Conservation (phyloP, 2,888 invertebrate genomes). For the Cheilosia soror region DNA sequence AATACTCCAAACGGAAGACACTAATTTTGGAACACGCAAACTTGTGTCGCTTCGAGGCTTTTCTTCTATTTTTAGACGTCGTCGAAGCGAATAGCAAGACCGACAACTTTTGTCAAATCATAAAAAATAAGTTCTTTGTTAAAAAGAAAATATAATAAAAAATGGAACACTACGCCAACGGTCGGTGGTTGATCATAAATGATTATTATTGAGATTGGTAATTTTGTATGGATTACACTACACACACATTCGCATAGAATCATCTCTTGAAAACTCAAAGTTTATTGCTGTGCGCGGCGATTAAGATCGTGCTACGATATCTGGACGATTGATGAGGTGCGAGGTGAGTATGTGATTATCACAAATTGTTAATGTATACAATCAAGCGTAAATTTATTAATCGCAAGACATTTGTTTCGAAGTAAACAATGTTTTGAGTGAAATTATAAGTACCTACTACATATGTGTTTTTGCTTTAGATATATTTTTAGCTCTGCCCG, state of each 20-base stretch:
- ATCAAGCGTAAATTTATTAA: constrained; percentile 18
- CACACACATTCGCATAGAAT: neutral
- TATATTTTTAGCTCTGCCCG: too few species aligned
- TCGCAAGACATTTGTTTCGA: constrained; percentile 3
- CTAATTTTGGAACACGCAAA: constrained; percentile 20
- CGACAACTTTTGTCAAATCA: neutral
- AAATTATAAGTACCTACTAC: neutral
- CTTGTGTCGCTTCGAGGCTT: neutral
- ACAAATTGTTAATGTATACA: constrained; percentile 20
- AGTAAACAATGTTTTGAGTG: constrained; percentile 23
- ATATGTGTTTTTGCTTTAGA: too few species aligned
- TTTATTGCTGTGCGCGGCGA: constrained; percentile 19
- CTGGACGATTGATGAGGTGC: constrained; percentile 40
- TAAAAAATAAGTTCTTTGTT: constrained; percentile 7
- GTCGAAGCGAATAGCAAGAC: neutral
- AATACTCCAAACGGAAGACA: constrained; percentile 35
- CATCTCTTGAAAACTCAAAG: neutral
- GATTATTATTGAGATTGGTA: neutral
- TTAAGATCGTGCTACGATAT: constrained; percentile 32
- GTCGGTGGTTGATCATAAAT: constrained; percentile 1
- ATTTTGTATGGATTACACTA: constrained; percentile 1
- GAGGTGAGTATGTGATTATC: constrained; percentile 19
- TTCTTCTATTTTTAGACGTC: neutral
- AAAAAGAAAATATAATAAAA: constrained; percentile 4
- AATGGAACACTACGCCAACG: constrained; percentile 3